Evolutionary conservation across 64 coral and sea anemone genomes (phyloP), one percentile per base, ranked within the genome.

Genomic region (Hydrozoanthus tunicans): DNA sequence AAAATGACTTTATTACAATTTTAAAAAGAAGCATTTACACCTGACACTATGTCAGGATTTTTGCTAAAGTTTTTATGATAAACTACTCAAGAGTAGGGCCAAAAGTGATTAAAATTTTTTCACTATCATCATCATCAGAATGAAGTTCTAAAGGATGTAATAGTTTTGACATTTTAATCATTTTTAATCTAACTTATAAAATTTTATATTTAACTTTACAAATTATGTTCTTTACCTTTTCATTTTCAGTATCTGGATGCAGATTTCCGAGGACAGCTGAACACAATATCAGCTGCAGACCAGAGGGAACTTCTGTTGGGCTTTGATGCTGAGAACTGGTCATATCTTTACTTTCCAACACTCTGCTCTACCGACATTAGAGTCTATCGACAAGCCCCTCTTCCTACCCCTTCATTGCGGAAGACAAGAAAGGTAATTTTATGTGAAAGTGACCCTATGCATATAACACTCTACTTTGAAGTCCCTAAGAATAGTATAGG

Each of bases 281-380:
- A 82, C 51, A 86, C 89, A 25, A 71, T 88, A 43, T 56, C 86
- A 89, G 64, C 82, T 61, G 89, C 82, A 20, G 94, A 95, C 32
- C 94, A 95, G 53, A 89, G 89, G 72, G 94, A 95, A 53, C 88
- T 93, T 54, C 68, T 93, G 32, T 86, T 98, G 74, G 96, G 96
- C 32, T 58, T 76, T 82, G 94, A 95, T 89, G 90, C 77, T 26
- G 81, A 91, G n/a, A 94, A 91, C 64, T 89, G 77, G 25, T 89
- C 94, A 0, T 98, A 98, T 65, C 24, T 98, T 65, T 95, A 98
- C 65, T 98, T 98, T 58, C 96, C 96, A 6, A 84, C 93, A 64
- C 91, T 98, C 64, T 82, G 92, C 20, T 82, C 91, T 43, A 95
- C 96, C 53, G 96, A 98, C 53, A 77, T 98, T 11, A 92, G 96